Evolutionary conservation across 2,797 vertebrate species (phyloP).

Genomic region (Amazonetta brasiliensis): DNA sequence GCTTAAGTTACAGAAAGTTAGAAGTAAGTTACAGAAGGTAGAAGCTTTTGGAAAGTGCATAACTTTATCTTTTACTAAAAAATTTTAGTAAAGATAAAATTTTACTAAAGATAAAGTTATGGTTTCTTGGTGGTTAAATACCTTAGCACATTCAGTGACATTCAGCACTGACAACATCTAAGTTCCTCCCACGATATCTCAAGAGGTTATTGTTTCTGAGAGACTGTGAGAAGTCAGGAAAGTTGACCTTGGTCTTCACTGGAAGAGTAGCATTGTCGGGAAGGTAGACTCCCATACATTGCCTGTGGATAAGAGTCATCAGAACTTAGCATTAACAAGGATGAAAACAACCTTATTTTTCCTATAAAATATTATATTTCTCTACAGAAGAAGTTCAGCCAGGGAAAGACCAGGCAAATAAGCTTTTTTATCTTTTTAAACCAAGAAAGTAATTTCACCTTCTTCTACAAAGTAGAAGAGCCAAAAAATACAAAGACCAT

Average conservation of each 20-base stretch:
- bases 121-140: not conserved
- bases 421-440: not conserved
- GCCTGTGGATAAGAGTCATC: not conserved
- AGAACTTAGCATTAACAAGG: not conserved
- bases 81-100: too few species aligned
- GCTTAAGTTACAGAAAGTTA: not conserved
- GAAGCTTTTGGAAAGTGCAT: not conserved
- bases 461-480: not conserved
- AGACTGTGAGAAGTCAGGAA: not conserved
- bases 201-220: not conserved
- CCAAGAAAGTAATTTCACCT: not conserved
- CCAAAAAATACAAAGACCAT: not conserved
- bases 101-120: not conserved
- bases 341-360: not conserved
- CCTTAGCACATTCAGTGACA: not conserved
- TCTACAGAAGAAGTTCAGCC: not conserved
- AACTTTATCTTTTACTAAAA: not conserved
- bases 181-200: not conserved
- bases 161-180: not conserved
- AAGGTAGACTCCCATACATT: not conserved
- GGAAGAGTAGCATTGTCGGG: not conserved
- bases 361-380: not conserved
- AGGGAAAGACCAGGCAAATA: not conserved
- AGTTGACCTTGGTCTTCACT: not conserved
- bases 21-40: not conserved